phyloP scores from a whole-genome alignment of 2,888 invertebrate species.

The Eristalis tenax region DNA sequence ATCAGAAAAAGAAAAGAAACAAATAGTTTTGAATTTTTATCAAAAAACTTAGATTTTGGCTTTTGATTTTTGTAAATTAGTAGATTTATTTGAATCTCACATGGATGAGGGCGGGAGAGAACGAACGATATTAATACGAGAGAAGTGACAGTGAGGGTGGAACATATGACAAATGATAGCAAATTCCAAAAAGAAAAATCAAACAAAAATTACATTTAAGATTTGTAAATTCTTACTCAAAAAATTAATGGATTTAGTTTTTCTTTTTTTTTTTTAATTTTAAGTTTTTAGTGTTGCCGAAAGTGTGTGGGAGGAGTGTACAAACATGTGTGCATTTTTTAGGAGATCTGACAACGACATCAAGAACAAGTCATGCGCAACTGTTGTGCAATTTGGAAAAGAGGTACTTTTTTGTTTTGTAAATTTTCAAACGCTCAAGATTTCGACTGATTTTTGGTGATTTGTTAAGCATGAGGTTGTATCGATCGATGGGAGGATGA shows the following conservation, averaged over 20 bases:
- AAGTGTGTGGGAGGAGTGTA: constrained; percentile 13
- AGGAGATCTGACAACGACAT: constrained; percentile 40
- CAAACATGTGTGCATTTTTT: constrained; percentile 42
- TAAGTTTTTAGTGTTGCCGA: constrained; percentile 6
- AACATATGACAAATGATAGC: constrained; percentile 26
- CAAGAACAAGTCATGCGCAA: constrained; percentile 62
- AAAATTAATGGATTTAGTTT: neutral
- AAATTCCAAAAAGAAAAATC: constrained; percentile 12
- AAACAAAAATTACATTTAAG: constrained; percentile 2
- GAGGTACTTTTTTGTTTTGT: neutral
- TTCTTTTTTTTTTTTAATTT: constrained; percentile 11
- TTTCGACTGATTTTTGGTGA: neutral
- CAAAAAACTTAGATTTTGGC: constrained; percentile 60
- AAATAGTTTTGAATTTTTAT: constrained; percentile 70
- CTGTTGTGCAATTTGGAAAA: constrained; percentile 21
- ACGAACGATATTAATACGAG: constrained; percentile 10
- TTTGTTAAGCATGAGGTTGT: neutral
- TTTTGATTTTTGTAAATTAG: constrained; percentile 39
- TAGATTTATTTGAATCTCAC: constrained; percentile 56
- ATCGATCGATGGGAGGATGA: neutral
- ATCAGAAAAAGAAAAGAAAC: constrained; percentile 74
- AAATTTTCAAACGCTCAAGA: neutral
- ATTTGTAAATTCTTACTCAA: neutral
- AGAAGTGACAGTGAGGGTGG: constrained; percentile 38
- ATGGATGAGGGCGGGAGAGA: constrained; percentile 34